Conservation (phyloP, 2,113 vertebrate genomes). For the Dinomys branickii region DNA sequence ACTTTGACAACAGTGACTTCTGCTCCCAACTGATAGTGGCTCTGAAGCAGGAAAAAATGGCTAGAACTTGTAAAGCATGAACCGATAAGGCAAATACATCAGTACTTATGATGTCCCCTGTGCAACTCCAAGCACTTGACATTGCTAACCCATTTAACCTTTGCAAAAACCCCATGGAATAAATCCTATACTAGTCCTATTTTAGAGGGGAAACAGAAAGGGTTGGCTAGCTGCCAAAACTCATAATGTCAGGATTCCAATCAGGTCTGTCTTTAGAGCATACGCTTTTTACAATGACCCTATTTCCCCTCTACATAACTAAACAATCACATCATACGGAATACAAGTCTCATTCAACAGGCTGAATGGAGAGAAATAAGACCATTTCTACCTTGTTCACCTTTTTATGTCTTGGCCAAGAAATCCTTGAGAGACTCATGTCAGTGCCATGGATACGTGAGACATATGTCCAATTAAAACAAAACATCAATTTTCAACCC, state of each 20-base stretch:
- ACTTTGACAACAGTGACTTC: neutral
- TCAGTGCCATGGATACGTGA: neutral
- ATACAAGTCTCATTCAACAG: neutral
- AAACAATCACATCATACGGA: neutral
- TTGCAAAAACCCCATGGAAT: neutral
- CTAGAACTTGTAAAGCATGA: neutral
- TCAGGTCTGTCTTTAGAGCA: neutral
- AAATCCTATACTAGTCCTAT: neutral
- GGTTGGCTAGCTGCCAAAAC: neutral
- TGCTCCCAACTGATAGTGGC: neutral
- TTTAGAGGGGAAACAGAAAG: neutral
- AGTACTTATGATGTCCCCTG: neutral
- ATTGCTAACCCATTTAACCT: neutral
- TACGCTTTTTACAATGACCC: rapidly evolving
- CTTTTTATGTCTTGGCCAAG: neutral
- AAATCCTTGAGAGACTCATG: constrained; percentile 53
- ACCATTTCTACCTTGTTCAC: neutral
- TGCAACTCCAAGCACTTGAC: neutral
- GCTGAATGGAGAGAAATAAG: neutral
- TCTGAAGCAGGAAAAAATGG: neutral
- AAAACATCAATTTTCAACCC: constrained; percentile 66
- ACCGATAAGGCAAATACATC: neutral
- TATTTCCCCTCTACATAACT: neutral
- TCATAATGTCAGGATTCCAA: neutral
- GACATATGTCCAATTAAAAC: constrained; percentile 66